Evolutionary conservation across 2,888 invertebrate species (phyloP).

Genomic region (Himalopsyche anomala): DNA sequence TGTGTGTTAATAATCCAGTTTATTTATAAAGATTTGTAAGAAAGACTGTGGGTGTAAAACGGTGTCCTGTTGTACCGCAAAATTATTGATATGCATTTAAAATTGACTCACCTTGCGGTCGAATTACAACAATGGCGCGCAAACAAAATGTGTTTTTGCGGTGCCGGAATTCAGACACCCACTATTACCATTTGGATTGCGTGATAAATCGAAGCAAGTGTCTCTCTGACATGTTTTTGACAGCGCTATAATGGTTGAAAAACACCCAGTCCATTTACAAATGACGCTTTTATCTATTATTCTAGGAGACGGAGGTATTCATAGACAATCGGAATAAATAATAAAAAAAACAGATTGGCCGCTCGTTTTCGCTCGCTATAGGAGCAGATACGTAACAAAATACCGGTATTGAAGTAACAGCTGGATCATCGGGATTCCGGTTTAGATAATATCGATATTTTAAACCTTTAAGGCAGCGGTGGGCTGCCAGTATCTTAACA

Average conservation of each 20-base stretch:
- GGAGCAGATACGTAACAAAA: no score
- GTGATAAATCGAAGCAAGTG: constrained; percentile 37
- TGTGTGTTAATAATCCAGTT: not conserved
- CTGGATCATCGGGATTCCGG: no score
- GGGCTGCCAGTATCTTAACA: no score
- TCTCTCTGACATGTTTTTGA: not conserved
- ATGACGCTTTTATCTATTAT: no score
- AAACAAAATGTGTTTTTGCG: constrained; percentile 16
- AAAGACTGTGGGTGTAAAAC: not conserved
- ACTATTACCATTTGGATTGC: not conserved
- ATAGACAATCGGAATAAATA: no score
- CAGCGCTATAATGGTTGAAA: not conserved
- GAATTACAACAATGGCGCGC: not conserved
- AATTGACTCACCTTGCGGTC: constrained; percentile 42
- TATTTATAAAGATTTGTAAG: constrained; percentile 28
- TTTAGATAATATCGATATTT: no score
- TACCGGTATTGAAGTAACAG: no score
- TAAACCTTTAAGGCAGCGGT: no score
- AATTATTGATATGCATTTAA: constrained; percentile 16
- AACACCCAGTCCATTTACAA: no score
- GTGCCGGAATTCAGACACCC: constrained; percentile 31
- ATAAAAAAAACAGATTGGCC: no score
- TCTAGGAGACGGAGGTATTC: no score
- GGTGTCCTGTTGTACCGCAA: not conserved
- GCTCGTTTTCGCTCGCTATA: no score